Base-by-base conservation (phyloP, 2,113 vertebrate genomes). In the Microcebus ravelobensis region DNA sequence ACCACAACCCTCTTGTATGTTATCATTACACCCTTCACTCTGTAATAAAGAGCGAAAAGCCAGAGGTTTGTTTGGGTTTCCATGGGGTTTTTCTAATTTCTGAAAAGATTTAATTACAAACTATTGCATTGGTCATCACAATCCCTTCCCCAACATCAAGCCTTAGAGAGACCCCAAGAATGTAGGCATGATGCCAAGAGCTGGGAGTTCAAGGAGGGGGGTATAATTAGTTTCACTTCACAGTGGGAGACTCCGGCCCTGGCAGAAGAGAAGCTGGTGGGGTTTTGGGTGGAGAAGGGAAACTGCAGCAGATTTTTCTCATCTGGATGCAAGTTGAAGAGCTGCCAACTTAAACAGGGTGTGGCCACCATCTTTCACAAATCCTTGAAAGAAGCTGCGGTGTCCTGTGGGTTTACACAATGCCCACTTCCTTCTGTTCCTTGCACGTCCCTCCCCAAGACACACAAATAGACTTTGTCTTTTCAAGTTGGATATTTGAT, bases 281-380 rank as follows among this genome's bases (percentile, higher is more conserved):
- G 31, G 21, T 9, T 83, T 34, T 18, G 77, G 80, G 29, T 18
- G 18, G 63, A 81, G 48, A 77, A 77, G n/a, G 67, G 25, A 86
- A 88, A 65, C 17, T 34, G 21, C 10, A 50, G 39, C 48, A 80
- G 29, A 74, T n/a, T 84, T 96, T 97, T 96, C 90, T 94, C 87
- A 48, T 94, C 61, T 91, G 80, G 81, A 82, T 14, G 29, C 29
- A 67, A 86, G 42, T 4, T 68, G 74, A 70, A 94, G 82, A 59
- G 25, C 50, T 76, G 82, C 96, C 96, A 90, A 36, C 23, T 80
- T 9, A 63, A 91, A 42, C n/a, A 93, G 79, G 79, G 87, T 52
- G 86, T 11, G 68, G 59, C 48, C 12, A 0, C 31, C 42, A n/a
- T 83, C 59, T 81, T 73, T 74, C 67, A 76, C 48, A 86, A 57